Evolutionary conservation across 2,113 vertebrate species (phyloP), one percentile per base, ranked within the genome.

Genomic region (Conger conger): DNA sequence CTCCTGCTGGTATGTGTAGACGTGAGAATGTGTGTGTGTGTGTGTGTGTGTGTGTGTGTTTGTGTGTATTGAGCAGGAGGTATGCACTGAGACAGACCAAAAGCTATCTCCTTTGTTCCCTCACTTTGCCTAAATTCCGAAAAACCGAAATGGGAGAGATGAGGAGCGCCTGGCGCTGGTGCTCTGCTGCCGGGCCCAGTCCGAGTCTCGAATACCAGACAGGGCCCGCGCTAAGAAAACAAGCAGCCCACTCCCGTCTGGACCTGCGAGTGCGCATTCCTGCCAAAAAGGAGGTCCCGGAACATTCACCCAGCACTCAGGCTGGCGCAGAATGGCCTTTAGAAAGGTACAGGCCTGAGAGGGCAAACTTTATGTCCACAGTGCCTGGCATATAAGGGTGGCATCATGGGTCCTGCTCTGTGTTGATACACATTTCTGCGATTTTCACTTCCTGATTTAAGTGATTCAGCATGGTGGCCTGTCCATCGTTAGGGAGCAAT

Each of bases 11-110:
- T 15, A 23, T 36, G 0, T 80, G 37, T 18, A 35, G 79, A 4
- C 15, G 45, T 8, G 45, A 13, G 1, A 50, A 50, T 60, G 57
- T 60, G 45, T 81, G 17, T 33, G 37, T 88, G 84, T 85, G 87
- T 86, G 81, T 86, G 83, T 84, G 79, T 82, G 82, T 82, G 86
- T 83, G 82, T 90, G 30, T 23, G 45, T 30, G 79, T n/a, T n/a
- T n/a, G n/a, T n/a, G n/a, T n/a, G n/a, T n/a, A n/a, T n/a, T n/a
- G n/a, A n/a, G n/a, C n/a, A n/a, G n/a, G n/a, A n/a, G n/a, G n/a
- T n/a, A n/a, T n/a, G n/a, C n/a, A n/a, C n/a, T n/a, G n/a, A n/a
- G n/a, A n/a, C n/a, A n/a, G n/a, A n/a, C n/a, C n/a, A n/a, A n/a
- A n/a, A n/a, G n/a, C n/a, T 63, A 23, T 63, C 5, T 18, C 1